Base-by-base conservation (phyloP, 2,113 vertebrate species). In the Perccottus glenii region DNA sequence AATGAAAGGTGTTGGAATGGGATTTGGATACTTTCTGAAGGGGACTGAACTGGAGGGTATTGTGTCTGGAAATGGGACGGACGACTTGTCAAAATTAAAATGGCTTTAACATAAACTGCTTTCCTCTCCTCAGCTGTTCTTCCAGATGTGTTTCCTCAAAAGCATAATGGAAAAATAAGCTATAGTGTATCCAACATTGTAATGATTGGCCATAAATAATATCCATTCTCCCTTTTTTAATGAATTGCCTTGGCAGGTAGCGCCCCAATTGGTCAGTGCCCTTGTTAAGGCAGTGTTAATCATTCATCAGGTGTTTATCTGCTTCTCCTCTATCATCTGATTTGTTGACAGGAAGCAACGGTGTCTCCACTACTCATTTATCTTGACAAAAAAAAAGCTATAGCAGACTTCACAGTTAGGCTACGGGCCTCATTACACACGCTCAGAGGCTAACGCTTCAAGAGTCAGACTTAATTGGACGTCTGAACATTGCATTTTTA, bases 341-440 rank as follows among this genome's bases (percentile, higher is more conserved):
- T 73, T 19, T 48, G 47, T 60, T 73, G 66, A 81, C 64, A 49
- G 64, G 36, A 66, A 70, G 75, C 35, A 7, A 49, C 12, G 66
- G 43, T 38, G 5, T 81, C 71, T 68, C 47, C 64, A 33, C 48
- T 33, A 67, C 64, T 84, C 73, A 77, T 84, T 80, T 67, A 53
- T 5, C 58, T 59, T 14, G 43, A 45, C n/a, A 50, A 32, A 11
- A 16, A 53, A 56, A 46, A 43, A 44, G 61, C 60, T 9, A 45
- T 3, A 71, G 66, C 65, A 58, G 69, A 68, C 65, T 62, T 82
- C 67, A 67, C 43, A 60, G 73, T 60, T 53, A 80, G 60, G 73
- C 78, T 70, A 62, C 1, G 5, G 70, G 72, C 67, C 78, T 85
- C 81, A 82, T 81, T 87, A 79, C 79, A 81, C 50, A 36, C 33